phyloP scores from a whole-genome alignment of 2,888 invertebrate genomes.

The Celastrina argiolus region DNA sequence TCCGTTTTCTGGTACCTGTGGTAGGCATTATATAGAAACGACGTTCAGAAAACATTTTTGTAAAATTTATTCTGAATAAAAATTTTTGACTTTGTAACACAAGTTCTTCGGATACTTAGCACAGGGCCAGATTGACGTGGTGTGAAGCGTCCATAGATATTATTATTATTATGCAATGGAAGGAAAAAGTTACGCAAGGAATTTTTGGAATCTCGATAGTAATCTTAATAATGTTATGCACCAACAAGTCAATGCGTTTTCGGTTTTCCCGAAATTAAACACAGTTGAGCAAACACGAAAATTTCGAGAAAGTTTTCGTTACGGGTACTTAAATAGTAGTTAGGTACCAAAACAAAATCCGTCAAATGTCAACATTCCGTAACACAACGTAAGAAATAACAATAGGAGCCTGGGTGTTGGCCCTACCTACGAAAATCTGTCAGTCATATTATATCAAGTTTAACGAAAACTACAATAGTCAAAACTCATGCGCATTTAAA shows the following conservation, averaged over 20 bases:
- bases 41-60: too few relatives aligned
- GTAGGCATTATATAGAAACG: too few relatives aligned
- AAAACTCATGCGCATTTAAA: background rate
- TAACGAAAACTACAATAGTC: background rate
- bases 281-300: slow-evolving; percentile 3
- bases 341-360: slow-evolving; percentile 8
- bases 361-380: background rate
- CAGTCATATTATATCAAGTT: background rate
- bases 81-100: too few relatives aligned
- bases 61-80: too few relatives aligned
- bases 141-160: too few relatives aligned
- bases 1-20: too few relatives aligned
- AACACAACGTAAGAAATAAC: background rate
- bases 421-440: background rate
- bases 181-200: background rate
- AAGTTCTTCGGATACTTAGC: too few relatives aligned
- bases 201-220: background rate
- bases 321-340: background rate
- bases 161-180: too few relatives aligned
- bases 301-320: slow-evolving; percentile 22
- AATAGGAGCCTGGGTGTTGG: background rate
- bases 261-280: background rate
- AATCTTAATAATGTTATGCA: background rate
- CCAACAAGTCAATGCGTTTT: background rate
- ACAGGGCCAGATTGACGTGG: too few relatives aligned